Evolutionary conservation across 2,888 invertebrate genomes (phyloP).

Genomic region (Arrhopalites spinosus): DNA sequence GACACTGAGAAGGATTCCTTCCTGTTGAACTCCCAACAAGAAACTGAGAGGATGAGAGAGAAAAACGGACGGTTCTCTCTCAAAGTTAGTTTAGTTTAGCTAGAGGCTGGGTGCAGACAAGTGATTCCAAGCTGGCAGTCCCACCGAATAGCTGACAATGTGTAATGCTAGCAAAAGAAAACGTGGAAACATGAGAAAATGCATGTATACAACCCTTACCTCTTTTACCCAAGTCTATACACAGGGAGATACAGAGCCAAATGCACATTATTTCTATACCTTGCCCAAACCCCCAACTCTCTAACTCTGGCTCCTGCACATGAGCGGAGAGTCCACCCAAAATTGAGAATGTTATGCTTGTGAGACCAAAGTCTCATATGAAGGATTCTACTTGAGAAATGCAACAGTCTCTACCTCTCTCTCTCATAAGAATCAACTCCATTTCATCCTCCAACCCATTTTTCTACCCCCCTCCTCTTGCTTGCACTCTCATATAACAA

Average conservation of each 20-base stretch:
- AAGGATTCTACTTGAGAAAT: background rate
- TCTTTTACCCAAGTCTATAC: background rate
- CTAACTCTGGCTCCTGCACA: background rate
- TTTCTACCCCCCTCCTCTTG: too few species aligned
- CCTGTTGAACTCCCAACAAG: too few species aligned
- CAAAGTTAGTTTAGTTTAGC: too few species aligned
- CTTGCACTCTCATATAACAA: too few species aligned
- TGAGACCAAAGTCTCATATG: background rate
- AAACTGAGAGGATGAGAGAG: too few species aligned
- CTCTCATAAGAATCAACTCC: background rate
- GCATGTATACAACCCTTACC: background rate
- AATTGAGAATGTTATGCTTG: background rate
- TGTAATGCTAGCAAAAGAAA: conserved; percentile 7
- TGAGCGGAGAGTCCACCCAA: background rate
- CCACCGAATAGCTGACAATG: conserved; percentile 21
- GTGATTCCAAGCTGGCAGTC: background rate
- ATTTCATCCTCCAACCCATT: background rate
- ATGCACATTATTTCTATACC: background rate
- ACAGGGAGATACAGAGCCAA: background rate
- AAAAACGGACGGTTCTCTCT: too few species aligned
- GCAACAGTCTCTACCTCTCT: background rate
- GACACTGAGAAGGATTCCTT: too few species aligned
- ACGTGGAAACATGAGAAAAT: conserved; percentile 22
- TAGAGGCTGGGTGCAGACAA: background rate
- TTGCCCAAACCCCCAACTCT: too few species aligned